Conservation (phyloP, 2,797 vertebrate species). For the Pseudomugil tenellus region DNA sequence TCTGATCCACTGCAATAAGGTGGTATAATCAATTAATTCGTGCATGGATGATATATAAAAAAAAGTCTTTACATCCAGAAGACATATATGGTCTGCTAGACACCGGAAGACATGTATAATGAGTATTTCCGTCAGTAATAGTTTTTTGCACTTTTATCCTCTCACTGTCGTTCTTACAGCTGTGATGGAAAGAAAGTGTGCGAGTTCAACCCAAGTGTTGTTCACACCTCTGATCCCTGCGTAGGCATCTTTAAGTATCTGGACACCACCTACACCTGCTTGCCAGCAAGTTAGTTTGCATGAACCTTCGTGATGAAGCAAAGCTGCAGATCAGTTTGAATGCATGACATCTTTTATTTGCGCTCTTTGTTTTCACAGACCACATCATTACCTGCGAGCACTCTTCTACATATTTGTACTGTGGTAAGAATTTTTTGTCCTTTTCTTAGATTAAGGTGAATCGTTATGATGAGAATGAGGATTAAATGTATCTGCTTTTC, state of each 20-base stretch:
- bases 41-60: no score
- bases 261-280: constrained; percentile 62
- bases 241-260: constrained; percentile 46
- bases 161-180: constrained; percentile 28
- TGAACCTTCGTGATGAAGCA: neutral
- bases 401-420: constrained; percentile 31
- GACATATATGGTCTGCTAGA: no score
- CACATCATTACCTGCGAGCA: constrained; percentile 17
- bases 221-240: constrained; percentile 52
- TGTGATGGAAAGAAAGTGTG: constrained; percentile 64
- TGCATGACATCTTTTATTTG: constrained; percentile 1
- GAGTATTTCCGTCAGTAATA: neutral
- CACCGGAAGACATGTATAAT: neutral
- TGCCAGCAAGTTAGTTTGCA: constrained; percentile 51
- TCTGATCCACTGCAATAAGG: no score
- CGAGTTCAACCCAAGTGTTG: constrained; percentile 19
- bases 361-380: constrained; percentile 41
- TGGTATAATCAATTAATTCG: no score
- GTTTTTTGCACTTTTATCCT: neutral
- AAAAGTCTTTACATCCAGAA: no score
- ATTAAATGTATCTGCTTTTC: neutral
- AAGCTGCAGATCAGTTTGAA: neutral
- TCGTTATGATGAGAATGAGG: neutral
- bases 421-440: constrained; percentile 41
- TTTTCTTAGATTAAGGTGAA: neutral